Percentiles rank a stretch among this genome's conserved stretches.
These are phyloP conservation scores for crab-eating macaque (Macaca fascicularis) DNA, from an alignment of 2,113 vertebrate species.

Conservation along the genomic window T2T-MFA8v1.1 NC_088378.1:102563501-102564000, in stretches of 20 bases:
- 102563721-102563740: background rate
- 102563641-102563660: background rate
- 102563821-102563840: slow-evolving; percentile 12
- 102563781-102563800: background rate
- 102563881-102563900: slow-evolving; percentile 51
- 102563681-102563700: background rate
- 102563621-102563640: background rate
- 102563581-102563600: background rate
- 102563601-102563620: slow-evolving; percentile 42
- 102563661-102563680: slow-evolving; percentile 40
- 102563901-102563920: slow-evolving; percentile 74
- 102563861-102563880: slow-evolving; percentile 62
- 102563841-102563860: slow-evolving; percentile 54
- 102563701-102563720: background rate
- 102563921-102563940: slow-evolving; percentile 77
- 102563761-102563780: background rate
- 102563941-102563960: slow-evolving; percentile 75
- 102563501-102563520: background rate
- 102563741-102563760: background rate
- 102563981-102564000: slow-evolving; percentile 69
- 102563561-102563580: background rate
- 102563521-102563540: background rate
- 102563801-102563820: background rate
- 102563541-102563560: background rate
- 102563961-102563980: slow-evolving; percentile 70